These are phyloP conservation scores for Troilus luridus DNA, from an alignment of 2,888 invertebrate genomes.

Conservation along the genomic window DNA sequence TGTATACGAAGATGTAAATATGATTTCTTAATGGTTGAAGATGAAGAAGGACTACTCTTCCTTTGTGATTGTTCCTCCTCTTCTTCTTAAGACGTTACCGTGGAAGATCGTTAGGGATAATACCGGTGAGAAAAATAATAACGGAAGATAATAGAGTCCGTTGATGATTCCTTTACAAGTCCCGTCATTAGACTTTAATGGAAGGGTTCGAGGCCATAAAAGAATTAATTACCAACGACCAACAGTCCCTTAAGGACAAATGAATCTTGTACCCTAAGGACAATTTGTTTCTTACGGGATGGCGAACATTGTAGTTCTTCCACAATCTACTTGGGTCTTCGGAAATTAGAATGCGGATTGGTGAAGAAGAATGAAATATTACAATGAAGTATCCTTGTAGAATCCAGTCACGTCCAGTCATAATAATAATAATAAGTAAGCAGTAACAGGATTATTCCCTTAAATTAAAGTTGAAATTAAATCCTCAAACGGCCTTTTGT, in stretches of 20 bases:
- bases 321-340: neutral
- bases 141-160: slow-evolving; percentile 23
- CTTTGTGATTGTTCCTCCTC: neutral
- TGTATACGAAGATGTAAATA: neutral
- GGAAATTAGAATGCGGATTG: slow-evolving; percentile 11
- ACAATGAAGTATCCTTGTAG: neutral
- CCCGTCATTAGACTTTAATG: slow-evolving; percentile 35
- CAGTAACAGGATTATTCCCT: neutral
- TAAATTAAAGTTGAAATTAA: slow-evolving; percentile 16
- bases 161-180: slow-evolving; percentile 34
- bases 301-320: neutral
- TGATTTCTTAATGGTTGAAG: neutral
- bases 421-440: slow-evolving; percentile 36
- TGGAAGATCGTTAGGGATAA: slow-evolving; percentile 24
- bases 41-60: neutral
- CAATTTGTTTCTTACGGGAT: neutral
- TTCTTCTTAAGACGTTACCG: neutral
- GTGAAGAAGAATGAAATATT: neutral
- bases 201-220: slow-evolving; percentile 1
- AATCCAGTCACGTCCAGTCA: neutral
- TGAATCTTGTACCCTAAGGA: neutral
- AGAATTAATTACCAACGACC: neutral
- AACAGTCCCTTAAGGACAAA: neutral
- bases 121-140: slow-evolving; percentile 32
- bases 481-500: neutral